A percentile compares a stretch with the other conserved stretches of the same genome.
Evolutionary conservation across 1,140 invertebrate genomes (phyloP).

Genomic region (Coelopa frigida): DNA sequence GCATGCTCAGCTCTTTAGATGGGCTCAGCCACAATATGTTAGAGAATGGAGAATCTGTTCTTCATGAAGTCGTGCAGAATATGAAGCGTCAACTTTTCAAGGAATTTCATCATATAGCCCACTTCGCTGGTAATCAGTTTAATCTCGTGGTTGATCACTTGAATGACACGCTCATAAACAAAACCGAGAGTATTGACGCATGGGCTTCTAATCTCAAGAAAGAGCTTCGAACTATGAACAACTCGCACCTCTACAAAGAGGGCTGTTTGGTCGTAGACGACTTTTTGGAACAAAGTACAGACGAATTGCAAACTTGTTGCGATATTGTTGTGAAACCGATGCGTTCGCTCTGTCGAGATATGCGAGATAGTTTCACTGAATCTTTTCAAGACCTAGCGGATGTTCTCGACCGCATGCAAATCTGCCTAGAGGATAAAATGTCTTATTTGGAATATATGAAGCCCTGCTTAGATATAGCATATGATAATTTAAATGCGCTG

Average conservation of each 20-base stretch:
- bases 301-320: conserved; percentile 19
- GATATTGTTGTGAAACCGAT: conserved; percentile 19
- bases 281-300: conserved; percentile 11
- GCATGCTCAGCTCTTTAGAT: too few relatives aligned
- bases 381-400: conserved; percentile 13
- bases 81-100: not conserved
- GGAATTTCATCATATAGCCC: conserved; percentile 8
- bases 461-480: conserved; percentile 13
- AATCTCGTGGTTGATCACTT: conserved; percentile 7
- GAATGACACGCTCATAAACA: conserved; percentile 16
- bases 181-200: conserved; percentile 6
- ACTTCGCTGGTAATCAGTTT: conserved; percentile 12
- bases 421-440: conserved; percentile 16
- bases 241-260: conserved; percentile 8
- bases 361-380: conserved; percentile 10
- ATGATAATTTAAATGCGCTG: conserved; percentile 14
- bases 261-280: conserved; percentile 16
- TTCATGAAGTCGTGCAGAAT: not conserved
- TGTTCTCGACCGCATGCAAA: conserved; percentile 14
- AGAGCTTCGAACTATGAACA: conserved; percentile 7
- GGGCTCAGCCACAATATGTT: not conserved
- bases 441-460: conserved; percentile 11
- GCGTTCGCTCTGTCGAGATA: conserved; percentile 15
- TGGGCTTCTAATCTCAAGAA: conserved; percentile 9
- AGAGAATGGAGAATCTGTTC: not conserved